Conservation (phyloP, 2,888 invertebrate genomes). For the Tanytarsus gracilentus region DNA sequence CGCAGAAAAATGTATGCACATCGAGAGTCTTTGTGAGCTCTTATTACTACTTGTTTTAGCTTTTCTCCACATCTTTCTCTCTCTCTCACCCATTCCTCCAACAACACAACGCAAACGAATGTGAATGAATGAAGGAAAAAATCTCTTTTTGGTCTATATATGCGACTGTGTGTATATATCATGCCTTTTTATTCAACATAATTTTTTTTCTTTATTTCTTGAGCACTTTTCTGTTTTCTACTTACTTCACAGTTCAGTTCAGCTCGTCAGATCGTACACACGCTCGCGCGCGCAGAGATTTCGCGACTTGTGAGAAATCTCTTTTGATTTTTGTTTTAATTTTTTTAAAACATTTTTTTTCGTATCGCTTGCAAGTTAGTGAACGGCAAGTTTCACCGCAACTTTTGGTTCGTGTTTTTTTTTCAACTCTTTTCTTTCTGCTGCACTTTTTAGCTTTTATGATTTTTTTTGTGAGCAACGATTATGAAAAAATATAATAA, state of each 20-base stretch:
- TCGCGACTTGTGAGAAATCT: constrained; percentile 10
- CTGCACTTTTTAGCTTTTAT: too few relatives aligned
- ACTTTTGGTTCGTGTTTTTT: too few relatives aligned
- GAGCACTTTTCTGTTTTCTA: constrained; percentile 23
- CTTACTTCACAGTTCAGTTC: constrained; percentile 20
- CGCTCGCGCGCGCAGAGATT: constrained; percentile 8
- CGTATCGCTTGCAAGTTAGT: neutral
- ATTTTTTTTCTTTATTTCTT: constrained; percentile 24
- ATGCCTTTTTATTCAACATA: constrained; percentile 27
- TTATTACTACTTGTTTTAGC: neutral
- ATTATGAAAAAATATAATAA: too few relatives aligned
- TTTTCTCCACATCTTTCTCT: constrained; percentile 4
- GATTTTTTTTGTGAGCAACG: too few relatives aligned
- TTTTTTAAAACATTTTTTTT: neutral
- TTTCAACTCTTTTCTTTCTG: too few relatives aligned
- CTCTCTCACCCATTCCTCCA: too few relatives aligned
- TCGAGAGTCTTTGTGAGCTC: too few relatives aligned
- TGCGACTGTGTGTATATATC: constrained; percentile 11
- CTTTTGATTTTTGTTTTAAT: neutral
- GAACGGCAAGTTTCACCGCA: neutral
- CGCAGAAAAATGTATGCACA: too few relatives aligned
- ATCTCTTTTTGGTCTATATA: constrained; percentile 15
- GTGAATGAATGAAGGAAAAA: neutral
- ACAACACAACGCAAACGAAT: neutral
- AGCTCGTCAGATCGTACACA: constrained; percentile 16